Conservation (phyloP, 2,797 vertebrate genomes). For the Numenius phaeopus region DNA sequence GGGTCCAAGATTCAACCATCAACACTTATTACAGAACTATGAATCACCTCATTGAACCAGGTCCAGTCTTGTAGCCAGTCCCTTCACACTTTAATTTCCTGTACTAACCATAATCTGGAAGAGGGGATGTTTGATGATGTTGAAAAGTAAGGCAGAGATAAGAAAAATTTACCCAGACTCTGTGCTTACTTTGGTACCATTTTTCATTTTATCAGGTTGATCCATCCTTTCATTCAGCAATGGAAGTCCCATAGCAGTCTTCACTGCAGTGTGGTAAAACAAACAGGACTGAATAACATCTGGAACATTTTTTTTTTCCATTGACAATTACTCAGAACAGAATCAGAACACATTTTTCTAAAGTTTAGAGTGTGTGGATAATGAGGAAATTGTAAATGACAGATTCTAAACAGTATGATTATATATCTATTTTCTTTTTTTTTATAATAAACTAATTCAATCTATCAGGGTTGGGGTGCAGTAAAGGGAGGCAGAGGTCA, state of each 20-base stretch:
- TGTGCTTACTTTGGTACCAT: not conserved
- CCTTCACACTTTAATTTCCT: constrained; percentile 70
- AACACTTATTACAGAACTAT: constrained; percentile 6
- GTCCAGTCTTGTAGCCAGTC: constrained; percentile 4
- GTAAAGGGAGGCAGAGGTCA: not conserved
- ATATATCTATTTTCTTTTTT: not conserved
- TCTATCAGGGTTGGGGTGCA: not conserved
- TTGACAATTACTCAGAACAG: not conserved
- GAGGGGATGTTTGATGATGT: not conserved
- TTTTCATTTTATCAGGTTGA: constrained; percentile 22
- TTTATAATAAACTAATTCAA: constrained; percentile 17
- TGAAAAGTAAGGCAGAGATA: not conserved
- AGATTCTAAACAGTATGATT: constrained; percentile 30
- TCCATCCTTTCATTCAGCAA: not conserved
- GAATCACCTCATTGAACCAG: constrained; percentile 21
- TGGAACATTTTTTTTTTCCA: constrained; percentile 43
- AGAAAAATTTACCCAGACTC: not conserved
- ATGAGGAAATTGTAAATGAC: constrained; percentile 49
- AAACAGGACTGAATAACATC: constrained; percentile 39
- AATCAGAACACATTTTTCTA: constrained; percentile 41
- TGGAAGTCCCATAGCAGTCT: constrained; percentile 10
- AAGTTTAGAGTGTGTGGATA: constrained; percentile 1
- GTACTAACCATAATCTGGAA: constrained; percentile 21
- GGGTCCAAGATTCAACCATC: constrained; percentile 17
- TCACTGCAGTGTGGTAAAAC: not conserved